phyloP scores from a whole-genome alignment of 2,888 invertebrate genomes.

The Eurytoma californica region DNA sequence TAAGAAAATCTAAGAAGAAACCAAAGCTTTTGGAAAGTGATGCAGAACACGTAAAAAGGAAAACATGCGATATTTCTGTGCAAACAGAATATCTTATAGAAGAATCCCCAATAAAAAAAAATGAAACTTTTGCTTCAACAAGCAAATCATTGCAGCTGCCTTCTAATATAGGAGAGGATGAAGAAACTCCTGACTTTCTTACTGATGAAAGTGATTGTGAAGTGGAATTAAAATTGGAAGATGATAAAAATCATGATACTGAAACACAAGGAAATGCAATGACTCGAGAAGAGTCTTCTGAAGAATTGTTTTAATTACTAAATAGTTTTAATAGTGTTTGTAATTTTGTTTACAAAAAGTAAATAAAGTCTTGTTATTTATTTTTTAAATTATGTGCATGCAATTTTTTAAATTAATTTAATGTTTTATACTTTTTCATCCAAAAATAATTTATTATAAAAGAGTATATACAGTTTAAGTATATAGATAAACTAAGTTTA shows the following conservation, averaged over 20 bases:
- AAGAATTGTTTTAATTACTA: conserved; percentile 34
- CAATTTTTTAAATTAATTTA: not conserved
- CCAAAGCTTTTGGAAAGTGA: not conserved
- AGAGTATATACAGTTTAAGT: not conserved
- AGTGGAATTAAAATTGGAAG: conserved; percentile 45
- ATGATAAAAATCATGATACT: conserved; percentile 33
- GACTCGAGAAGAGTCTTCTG: conserved; percentile 35
- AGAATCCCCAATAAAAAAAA: not conserved
- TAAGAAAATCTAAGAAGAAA: not conserved
- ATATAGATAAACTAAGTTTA: not conserved
- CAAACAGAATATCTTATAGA: not conserved
- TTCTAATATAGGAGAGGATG: conserved; percentile 37
- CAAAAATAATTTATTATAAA: not conserved
- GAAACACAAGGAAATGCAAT: not conserved
- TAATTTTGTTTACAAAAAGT: not conserved
- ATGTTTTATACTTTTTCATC: conserved; percentile 12
- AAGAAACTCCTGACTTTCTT: conserved; percentile 52
- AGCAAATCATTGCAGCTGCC: not conserved
- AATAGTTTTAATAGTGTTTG: not conserved
- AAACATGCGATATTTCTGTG: not conserved
- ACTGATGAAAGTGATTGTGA: conserved; percentile 52
- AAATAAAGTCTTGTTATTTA: not conserved
- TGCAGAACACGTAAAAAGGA: not conserved
- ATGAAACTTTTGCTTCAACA: not conserved
- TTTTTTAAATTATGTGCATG: conserved; percentile 4